phyloP scores from a whole-genome alignment of 2,797 vertebrate genomes.

The Myoxocephalus aenaeus region DNA sequence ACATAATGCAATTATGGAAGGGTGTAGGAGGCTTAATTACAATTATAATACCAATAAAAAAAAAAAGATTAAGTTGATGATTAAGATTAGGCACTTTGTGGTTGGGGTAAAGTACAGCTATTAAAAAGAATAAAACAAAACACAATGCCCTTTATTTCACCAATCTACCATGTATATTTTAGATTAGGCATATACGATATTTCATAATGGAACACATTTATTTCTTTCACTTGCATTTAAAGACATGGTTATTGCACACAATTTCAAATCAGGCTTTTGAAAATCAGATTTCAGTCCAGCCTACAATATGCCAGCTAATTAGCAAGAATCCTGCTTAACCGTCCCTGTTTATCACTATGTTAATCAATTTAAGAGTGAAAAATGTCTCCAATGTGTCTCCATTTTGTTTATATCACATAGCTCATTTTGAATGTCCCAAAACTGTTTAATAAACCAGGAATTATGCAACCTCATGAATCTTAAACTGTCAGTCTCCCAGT shows the following conservation, averaged over 20 bases:
- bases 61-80: background rate
- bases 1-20: background rate
- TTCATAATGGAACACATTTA: background rate
- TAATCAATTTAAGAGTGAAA: slow-evolving; percentile 44
- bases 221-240: background rate
- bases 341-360: slow-evolving; percentile 21
- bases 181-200: background rate
- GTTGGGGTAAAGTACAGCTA: background rate
- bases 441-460: slow-evolving; percentile 66
- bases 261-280: background rate
- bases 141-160: background rate
- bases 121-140: background rate
- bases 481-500: slow-evolving; percentile 62
- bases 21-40: background rate
- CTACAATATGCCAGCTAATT: slow-evolving; percentile 10
- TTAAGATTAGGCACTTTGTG: background rate
- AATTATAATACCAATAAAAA: background rate
- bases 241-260: background rate
- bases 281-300: background rate
- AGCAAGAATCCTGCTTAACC: slow-evolving; percentile 9
- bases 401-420: slow-evolving; percentile 58
- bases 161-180: background rate
- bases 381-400: slow-evolving; percentile 25
- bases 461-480: slow-evolving; percentile 71
- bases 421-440: slow-evolving; percentile 49